These are phyloP conservation scores for Perca fluviatilis DNA, from an alignment of 2,113 vertebrate genomes.

Conservation along the genomic window DNA sequence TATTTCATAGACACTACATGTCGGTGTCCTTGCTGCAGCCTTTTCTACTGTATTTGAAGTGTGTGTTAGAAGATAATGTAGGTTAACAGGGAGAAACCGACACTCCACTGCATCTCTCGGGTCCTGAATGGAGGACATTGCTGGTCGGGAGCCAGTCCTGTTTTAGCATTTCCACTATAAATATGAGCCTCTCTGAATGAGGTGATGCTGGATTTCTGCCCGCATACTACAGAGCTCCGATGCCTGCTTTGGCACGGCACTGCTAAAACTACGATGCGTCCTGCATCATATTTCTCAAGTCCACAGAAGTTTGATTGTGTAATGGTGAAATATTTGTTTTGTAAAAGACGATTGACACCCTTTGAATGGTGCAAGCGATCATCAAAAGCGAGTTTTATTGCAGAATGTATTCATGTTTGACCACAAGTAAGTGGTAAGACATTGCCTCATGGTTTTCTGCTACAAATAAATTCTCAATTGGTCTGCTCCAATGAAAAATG, in stretches of 20 bases:
- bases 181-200: constrained; percentile 83
- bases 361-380: background rate
- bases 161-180: constrained; percentile 83
- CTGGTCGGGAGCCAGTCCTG: constrained; percentile 82
- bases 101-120: constrained; percentile 67
- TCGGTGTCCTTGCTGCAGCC: constrained; percentile 15
- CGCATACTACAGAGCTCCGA: constrained; percentile 60
- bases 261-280: constrained; percentile 49
- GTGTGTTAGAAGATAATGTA: constrained; percentile 65
- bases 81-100: constrained; percentile 75
- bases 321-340: background rate
- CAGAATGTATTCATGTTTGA: background rate
- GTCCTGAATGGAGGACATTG: constrained; percentile 78
- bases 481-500: background rate
- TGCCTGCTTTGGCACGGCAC: constrained; percentile 54
- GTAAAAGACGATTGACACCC: background rate
- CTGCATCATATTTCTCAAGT: constrained; percentile 46
- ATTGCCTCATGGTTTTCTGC: background rate
- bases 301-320: constrained; percentile 31
- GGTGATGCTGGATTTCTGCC: constrained; percentile 78
- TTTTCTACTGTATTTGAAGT: constrained; percentile 4
- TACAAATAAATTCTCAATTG: background rate
- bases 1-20: background rate
- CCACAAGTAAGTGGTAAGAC: background rate
- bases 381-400: background rate